Conservation (phyloP, 2,113 vertebrate species). For the Rhipidura dahli region DNA sequence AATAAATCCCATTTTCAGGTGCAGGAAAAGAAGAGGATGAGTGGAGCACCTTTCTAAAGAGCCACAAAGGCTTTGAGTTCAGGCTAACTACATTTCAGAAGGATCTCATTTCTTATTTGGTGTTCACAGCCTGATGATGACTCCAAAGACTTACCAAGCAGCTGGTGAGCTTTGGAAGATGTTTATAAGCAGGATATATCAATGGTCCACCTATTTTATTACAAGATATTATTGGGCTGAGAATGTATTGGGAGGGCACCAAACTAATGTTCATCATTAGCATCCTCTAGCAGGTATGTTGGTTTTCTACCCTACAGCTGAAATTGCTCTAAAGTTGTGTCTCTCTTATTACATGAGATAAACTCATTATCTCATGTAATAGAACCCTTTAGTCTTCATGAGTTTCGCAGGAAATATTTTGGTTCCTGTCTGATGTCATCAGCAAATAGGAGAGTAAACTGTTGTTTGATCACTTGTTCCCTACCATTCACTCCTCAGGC, state of each 20-base stretch:
- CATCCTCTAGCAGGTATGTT: neutral
- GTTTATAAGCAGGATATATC: neutral
- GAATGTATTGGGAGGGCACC: neutral
- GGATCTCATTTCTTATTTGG: neutral
- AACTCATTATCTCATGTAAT: neutral
- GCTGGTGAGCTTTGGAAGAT: neutral
- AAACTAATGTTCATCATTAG: neutral
- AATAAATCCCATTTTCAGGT: neutral
- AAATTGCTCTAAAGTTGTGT: neutral
- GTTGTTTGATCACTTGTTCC: neutral
- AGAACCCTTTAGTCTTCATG: neutral
- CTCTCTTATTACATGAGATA: neutral
- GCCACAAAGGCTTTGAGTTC: neutral
- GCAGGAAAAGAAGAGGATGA: neutral
- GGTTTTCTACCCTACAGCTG: neutral
- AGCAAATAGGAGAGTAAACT: neutral
- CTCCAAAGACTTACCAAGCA: neutral
- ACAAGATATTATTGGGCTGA: neutral
- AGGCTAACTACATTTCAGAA: neutral
- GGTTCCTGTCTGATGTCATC: neutral
- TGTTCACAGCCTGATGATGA: neutral
- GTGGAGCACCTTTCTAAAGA: neutral
- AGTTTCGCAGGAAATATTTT: neutral
- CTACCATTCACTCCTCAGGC: neutral
- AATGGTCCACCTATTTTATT: neutral